Base-by-base conservation (phyloP, 2,113 vertebrate genomes). In the Anhinga rufa region DNA sequence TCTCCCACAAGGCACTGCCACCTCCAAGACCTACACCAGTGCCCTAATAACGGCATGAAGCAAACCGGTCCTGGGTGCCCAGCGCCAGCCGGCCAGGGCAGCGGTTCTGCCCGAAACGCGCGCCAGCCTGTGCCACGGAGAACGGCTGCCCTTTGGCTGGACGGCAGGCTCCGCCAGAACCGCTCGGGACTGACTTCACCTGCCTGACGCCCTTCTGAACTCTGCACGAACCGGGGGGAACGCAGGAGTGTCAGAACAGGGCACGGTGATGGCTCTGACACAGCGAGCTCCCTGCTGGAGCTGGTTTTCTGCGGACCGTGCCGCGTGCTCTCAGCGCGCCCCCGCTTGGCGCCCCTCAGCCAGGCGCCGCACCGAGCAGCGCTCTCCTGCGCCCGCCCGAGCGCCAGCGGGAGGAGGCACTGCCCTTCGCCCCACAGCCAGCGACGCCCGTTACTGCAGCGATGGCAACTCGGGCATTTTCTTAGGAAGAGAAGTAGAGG, bases 271-370 rank as follows among this genome's bases (percentile, higher is more conserved):
- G 10, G 14, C 14, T 66, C 2, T 46, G 49, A 15, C 25, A 9
- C 1, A 7, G 17, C 2, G 12, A 69, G 18, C 16, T 42, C 17
- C 28, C 21, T 2, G 12, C 11, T 5, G 16, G 22, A 46, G 29
- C 57, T 46, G 11, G 2, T 69, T 26, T 32, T 17, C 19, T 16
- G 42, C 6, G 28, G 21, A 72, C 16, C 12, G 7, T 44, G 2
- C 28, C 0, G 2, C 0, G 40, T 12, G 10, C 2, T 36, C 17
- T 29, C n/a, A 1, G 8, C 2, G 62, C 60, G 4, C 34, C 48
- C 76, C 12, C 40, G 29, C 34, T 17, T 12, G 18, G 11, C 4
- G 19, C 31, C 49, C 12, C 7, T 24, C 54, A 12, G 13, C 17
- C 19, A 13, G 34, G 31, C 4, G 4, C 34, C 21, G n/a, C 38